Evolutionary conservation across 2,797 vertebrate genomes (phyloP), one percentile per base, ranked within the genome.

Genomic region (Tauraco hartlaubi): DNA sequence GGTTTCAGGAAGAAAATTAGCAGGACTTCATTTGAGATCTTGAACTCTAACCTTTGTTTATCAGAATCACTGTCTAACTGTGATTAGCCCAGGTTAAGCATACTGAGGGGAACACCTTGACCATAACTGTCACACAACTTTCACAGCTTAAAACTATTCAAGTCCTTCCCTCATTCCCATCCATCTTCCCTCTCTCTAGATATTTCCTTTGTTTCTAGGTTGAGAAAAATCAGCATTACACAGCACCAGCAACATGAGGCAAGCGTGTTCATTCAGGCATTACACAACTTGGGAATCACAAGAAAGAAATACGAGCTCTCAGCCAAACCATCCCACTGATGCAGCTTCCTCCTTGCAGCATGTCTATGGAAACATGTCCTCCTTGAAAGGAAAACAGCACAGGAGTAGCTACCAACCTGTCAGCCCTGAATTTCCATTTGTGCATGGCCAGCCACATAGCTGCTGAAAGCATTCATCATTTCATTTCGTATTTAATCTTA

Each of bases 401-500:
- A 71, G 64, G 73, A 86, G 58, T 6, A 61, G 37, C 51, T 76
- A 68, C 31, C 63, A 82, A 19, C 20, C 33, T 88, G 80, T 44
- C 52, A 86, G 80, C 44, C 43, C 64, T 33, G 18, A 67, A 37
- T 33, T 90, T 80, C 72, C 28, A 58, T 69, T 92, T 74, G 29
- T 59, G 56, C 64, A 23, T 20, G 35, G 59, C 39, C 75, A 90
- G 62, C 48, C 71, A 55, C 63, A 59, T 7, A 22, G 69, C 23
- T 31, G 33, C 46, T 80, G 56, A 88, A 37, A 66, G 28, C 51
- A 90, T 76, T 82, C 25, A 29, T 72, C 51, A 31, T 68, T 84
- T 88, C 64, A 80, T 46, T 92, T 73, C 69, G 66, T 62, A 48
- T 73, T 89, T 77, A 59, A 82, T 79, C 68, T 85, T 69, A 54